A percentile compares a stretch with the other conserved stretches of the same genome.
Evolutionary conservation across 2,888 invertebrate species (phyloP).

Genomic region (Neoscelio sp.): DNA sequence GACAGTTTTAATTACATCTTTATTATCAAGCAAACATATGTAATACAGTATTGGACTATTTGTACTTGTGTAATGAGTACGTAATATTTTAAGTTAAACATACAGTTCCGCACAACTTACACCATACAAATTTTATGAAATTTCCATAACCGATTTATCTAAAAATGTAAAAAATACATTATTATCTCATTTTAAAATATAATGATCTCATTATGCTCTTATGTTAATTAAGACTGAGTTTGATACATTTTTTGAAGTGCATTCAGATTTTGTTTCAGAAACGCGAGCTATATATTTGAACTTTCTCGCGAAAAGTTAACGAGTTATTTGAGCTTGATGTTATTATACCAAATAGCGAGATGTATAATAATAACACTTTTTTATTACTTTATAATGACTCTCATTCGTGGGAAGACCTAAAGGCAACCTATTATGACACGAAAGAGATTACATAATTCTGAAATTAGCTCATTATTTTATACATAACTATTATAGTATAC

Average conservation of each 20-base stretch:
- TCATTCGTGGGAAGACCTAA: constrained; percentile 46
- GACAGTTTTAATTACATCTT: neutral
- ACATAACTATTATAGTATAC: constrained; percentile 26
- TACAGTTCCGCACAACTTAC: no score
- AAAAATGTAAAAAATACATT: no score
- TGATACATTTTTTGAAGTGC: neutral
- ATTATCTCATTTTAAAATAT: no score
- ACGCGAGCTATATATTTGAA: constrained; percentile 11
- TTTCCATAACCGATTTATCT: no score
- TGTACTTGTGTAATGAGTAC: no score
- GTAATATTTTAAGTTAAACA: no score
- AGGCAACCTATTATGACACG: constrained; percentile 50
- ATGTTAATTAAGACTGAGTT: neutral
- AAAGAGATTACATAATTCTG: constrained; percentile 36
- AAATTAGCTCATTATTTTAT: constrained; percentile 41
- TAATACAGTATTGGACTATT: neutral
- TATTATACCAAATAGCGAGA: constrained; percentile 16
- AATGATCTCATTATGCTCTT: no score
- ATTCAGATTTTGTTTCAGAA: constrained; percentile 1
- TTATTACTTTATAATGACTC: constrained; percentile 41
- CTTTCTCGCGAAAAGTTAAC: constrained; percentile 44
- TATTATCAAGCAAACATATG: neutral
- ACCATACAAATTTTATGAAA: no score
- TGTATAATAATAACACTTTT: constrained; percentile 44
- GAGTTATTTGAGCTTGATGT: constrained; percentile 24